Base-by-base conservation (phyloP, 2,888 invertebrate species). In the Gonocerus acuteangulatus region DNA sequence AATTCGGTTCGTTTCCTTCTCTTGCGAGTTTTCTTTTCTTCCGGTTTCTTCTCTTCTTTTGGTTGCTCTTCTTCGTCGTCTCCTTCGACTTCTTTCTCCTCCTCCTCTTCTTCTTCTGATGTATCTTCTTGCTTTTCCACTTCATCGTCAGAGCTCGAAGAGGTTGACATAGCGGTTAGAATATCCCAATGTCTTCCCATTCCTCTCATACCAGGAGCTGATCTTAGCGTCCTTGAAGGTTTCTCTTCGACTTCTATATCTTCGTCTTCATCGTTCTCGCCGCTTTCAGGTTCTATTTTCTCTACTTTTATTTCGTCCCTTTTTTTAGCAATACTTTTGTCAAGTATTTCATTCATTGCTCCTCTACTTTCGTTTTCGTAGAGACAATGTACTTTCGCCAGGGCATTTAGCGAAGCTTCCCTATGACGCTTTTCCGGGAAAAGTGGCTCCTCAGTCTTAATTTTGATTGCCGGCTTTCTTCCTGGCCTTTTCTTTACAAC, bases 381-480 rank as follows among this genome's bases (percentile, higher is more conserved):
- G 21, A 93, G 78, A 71, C 91, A 91, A 73, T 92, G 91, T 1
- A 93, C 92, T 77, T 92, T 92, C 22, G 91, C 91, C 68, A 88
- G 74, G 1, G 93, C 93, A 72, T 93, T 93, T 27, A 93, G 74
- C 1, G 92, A 91, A 36, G 93, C 93, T 75, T 91, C 89, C 67
- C 93, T 81, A 72, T 89, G 88, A 47, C 86, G 80, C 74, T 89
- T 90, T 21, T 89, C 87, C 0, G 87, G 87, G 66, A 79, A 80
- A 63, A 64, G 57, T 47, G 52, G 61, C 9, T 62, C 62, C 32
- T 58, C 62, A 15, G 65, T 22, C 23, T 63, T 67, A 56, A 61
- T 59, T 39, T 58, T 36, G 44, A 63, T 66, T 36, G 57, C 27
- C 6, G 32, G 11, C 11, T 32, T 32, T 45, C 64, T 62, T 52